phyloP scores from a whole-genome alignment of 2,113 vertebrate species.

The Terrapene triunguis region DNA sequence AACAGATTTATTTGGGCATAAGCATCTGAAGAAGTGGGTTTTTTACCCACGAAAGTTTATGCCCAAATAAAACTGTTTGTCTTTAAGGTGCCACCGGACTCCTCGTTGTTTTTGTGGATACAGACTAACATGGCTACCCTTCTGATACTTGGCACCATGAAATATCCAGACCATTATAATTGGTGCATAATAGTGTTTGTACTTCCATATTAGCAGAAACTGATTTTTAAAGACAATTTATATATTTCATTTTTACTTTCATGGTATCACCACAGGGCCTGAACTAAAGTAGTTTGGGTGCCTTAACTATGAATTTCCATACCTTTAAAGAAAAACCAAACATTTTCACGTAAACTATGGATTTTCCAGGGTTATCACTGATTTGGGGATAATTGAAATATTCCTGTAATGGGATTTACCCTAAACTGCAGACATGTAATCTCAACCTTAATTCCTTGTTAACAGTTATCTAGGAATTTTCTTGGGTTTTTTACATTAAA shows the following conservation, averaged over 20 bases:
- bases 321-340: background rate
- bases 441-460: background rate
- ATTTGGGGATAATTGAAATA: background rate
- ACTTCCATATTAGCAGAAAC: background rate
- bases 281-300: background rate
- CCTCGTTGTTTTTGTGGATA: too few species aligned
- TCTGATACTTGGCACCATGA: too few species aligned
- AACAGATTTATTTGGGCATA: too few species aligned
- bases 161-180: background rate
- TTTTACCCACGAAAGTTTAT: too few species aligned
- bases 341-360: background rate
- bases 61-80: too few species aligned
- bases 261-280: background rate
- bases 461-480: background rate
- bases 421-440: background rate
- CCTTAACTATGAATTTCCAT: background rate
- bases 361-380: background rate
- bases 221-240: background rate
- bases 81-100: too few species aligned
- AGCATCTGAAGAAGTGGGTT: too few species aligned
- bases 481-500: background rate
- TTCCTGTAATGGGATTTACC: background rate
- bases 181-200: background rate
- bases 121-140: too few species aligned
- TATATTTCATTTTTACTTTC: background rate